Evolutionary conservation across 92 coral and sea anemone genomes (phyloP).

Genomic region (Parazoanthus swiftii): DNA sequence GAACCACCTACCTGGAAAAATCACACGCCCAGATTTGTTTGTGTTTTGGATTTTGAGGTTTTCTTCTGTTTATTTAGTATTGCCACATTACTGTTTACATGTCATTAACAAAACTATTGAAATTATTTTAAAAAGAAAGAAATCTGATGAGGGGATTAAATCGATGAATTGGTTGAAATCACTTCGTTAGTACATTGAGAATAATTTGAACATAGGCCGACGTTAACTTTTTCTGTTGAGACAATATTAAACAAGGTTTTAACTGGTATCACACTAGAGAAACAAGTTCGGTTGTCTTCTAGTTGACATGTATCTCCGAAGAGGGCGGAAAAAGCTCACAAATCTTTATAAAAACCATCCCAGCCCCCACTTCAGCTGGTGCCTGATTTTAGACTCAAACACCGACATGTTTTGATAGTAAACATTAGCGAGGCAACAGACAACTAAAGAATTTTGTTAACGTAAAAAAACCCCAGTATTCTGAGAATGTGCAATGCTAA

Average conservation of each 20-base stretch:
- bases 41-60: conserved; percentile 20
- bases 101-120: conserved; percentile 17
- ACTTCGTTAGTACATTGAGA: neutral
- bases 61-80: conserved; percentile 16
- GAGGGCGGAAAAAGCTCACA: neutral
- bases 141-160: conserved; percentile 30
- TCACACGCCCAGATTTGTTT: neutral
- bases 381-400: conserved; percentile 20
- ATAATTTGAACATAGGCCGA: neutral
- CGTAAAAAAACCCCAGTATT: neutral
- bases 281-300: neutral
- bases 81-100: conserved; percentile 1
- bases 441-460: conserved; percentile 16
- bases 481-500: neutral
- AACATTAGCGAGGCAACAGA: neutral
- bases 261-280: neutral
- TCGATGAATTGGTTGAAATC: neutral
- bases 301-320: conserved; percentile 2
- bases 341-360: neutral
- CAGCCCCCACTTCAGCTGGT: neutral
- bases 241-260: neutral
- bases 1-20: conserved; percentile 12
- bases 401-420: conserved; percentile 27
- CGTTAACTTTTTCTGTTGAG: neutral
- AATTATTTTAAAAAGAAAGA: neutral